Evolutionary conservation across 2,113 vertebrate genomes (phyloP), one percentile per base, ranked within the genome.

Genomic region (Pedionomus torquatus): DNA sequence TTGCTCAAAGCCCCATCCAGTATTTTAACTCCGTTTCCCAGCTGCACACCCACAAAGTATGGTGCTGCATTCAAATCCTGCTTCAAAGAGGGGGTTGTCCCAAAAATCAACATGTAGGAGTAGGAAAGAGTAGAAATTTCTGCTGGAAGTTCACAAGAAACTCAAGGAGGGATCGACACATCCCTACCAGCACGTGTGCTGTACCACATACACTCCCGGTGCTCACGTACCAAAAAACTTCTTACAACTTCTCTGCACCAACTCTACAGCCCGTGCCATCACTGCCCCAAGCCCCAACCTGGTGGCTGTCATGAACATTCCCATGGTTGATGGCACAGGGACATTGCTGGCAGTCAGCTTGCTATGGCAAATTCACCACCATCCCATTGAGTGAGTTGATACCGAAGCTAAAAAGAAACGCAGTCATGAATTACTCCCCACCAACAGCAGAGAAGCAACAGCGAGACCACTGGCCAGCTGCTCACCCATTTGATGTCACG

Each of bases 271-370:
- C 72, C 18, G 3, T 2, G 14, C 13, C 33, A 33, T 5, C 6
- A 1, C 30, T 2, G 0, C 0, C 3, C 28, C 72, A 19, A 48
- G 37, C 31, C 43, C 51, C 88, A 76, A 57, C 13, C 72, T 2
- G 35, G 2, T 4, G 0, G 0, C 83, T 26, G 33, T 48, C 8
- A 26, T 12, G 4, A 11, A 37, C 48, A 0, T 80, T 80, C 43
- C 79, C 44, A 4, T 1, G 6, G 37, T 0, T 31, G 52, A 28
- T 5, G 33, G 54, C 71, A 39, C 57, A 17, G 48, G n/a, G n/a
- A 69, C 70, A 58, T 33, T 46, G 1, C 69, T 49, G 55, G 48
- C 82, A 46, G 28, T 1, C 91, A 76, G 43, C 57, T 21, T 3
- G 21, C 9, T 4, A 37, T 0, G 3, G 72, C 83, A 64, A 69